Evolutionary conservation across 2,113 vertebrate genomes (phyloP).

Genomic region (Camelus dromedarius): DNA sequence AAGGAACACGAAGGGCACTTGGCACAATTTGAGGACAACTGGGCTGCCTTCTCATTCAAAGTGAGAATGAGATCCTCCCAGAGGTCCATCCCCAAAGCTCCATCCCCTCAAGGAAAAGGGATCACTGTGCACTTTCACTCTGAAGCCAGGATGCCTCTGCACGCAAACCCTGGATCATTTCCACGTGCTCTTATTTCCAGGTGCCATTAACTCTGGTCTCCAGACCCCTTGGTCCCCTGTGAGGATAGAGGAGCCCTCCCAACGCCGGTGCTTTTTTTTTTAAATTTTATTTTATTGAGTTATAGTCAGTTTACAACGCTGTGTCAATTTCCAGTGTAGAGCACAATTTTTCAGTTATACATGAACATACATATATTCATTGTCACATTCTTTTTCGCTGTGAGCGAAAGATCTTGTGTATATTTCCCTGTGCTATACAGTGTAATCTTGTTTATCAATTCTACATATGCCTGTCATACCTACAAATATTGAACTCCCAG

Average conservation of each 20-base stretch:
- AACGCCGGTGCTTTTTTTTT: not conserved
- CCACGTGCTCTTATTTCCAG: not conserved
- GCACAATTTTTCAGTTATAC: no score
- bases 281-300: no score
- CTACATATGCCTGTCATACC: no score
- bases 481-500: no score
- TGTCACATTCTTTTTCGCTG: no score
- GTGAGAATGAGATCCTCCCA: not conserved
- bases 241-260: not conserved
- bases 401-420: no score
- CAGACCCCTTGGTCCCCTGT: not conserved
- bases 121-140: not conserved
- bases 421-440: no score
- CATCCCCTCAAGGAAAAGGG: not conserved
- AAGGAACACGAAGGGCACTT: not conserved
- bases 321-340: no score
- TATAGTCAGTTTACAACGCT: no score
- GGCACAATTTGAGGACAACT: not conserved
- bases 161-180: not conserved
- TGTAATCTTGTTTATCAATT: no score
- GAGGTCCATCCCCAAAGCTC: rapidly evolving
- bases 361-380: no score
- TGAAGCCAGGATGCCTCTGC: not conserved
- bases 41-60: not conserved
- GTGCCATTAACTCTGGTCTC: no score